Percentiles rank a stretch among this genome's conserved stretches.
These are phyloP conservation scores for Geococcyx californianus DNA, from an alignment of 2,113 vertebrate genomes.

Conservation along the genomic window DNA sequence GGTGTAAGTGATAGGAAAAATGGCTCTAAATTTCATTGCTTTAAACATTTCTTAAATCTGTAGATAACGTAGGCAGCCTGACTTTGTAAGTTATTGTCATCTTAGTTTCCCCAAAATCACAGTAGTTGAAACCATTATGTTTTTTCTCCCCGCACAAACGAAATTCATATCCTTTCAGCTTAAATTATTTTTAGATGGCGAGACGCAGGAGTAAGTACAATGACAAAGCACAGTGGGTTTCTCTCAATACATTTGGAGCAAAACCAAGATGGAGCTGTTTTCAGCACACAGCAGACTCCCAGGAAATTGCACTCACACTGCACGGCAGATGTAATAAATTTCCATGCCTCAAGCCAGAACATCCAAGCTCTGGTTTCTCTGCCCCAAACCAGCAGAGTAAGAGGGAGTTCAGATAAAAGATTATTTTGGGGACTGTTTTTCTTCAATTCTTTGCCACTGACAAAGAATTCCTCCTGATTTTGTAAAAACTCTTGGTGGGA, in stretches of 20 bases:
- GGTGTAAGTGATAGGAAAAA: conserved; percentile 1
- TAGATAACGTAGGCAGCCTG: conserved; percentile 3
- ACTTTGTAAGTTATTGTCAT: conserved; percentile 36
- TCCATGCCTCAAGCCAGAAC: conserved; percentile 12
- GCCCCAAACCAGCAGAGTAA: not conserved
- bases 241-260: conserved; percentile 31
- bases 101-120: not conserved
- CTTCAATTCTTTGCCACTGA: not conserved
- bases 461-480: not conserved
- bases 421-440: not conserved
- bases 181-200: conserved; percentile 40
- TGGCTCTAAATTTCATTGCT: conserved; percentile 13
- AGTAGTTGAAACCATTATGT: conserved; percentile 15
- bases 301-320: conserved; percentile 44
- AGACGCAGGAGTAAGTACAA: conserved; percentile 10
- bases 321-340: conserved; percentile 45
- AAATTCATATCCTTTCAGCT: conserved; percentile 49
- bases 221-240: conserved; percentile 55
- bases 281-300: conserved; percentile 23
- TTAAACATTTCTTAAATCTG: conserved; percentile 5
- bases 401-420: conserved; percentile 4
- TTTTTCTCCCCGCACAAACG: not conserved
- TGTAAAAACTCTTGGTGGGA: not conserved
- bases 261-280: conserved; percentile 56
- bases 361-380: conserved; percentile 2